Percentiles rank a stretch among this genome's conserved stretches.
Evolutionary conservation across 2,888 invertebrate genomes (phyloP).

Genomic region (Philereme vetulata): DNA sequence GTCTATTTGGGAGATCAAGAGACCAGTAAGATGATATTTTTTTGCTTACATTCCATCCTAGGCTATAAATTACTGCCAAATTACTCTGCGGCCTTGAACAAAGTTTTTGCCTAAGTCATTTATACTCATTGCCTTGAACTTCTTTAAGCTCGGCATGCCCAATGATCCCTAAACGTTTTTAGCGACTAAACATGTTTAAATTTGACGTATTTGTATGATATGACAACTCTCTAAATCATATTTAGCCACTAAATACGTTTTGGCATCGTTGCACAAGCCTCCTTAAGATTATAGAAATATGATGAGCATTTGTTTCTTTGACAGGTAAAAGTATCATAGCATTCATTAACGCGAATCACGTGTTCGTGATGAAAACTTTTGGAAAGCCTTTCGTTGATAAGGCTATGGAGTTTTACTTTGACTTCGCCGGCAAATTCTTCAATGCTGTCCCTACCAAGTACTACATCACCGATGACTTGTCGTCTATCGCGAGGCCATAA

Average conservation of each 20-base stretch:
- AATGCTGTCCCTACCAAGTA: constrained; percentile 36
- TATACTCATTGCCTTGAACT: not conserved
- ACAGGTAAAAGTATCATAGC: constrained; percentile 28
- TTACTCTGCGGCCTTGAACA: not conserved
- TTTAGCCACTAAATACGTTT: too few species aligned
- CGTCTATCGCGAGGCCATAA: constrained; percentile 31
- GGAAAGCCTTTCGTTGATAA: constrained; percentile 47
- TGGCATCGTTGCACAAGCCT: too few species aligned
- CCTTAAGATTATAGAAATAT: not conserved
- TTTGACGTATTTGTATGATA: too few species aligned
- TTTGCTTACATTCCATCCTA: not conserved
- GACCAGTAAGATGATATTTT: constrained; percentile 46
- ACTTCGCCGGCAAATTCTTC: constrained; percentile 35
- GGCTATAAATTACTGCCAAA: not conserved
- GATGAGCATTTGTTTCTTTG: constrained; percentile 1
- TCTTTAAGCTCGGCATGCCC: not conserved
- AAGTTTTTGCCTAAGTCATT: not conserved
- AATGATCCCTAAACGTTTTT: too few species aligned
- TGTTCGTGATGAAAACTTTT: constrained; percentile 40
- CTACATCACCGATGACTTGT: constrained; percentile 41
- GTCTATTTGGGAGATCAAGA: constrained; percentile 46
- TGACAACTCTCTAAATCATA: too few species aligned
- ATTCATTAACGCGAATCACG: constrained; percentile 53
- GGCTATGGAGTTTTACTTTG: constrained; percentile 40
- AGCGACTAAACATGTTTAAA: too few species aligned